phyloP scores from a whole-genome alignment of 2,113 vertebrate genomes.

The Podarcis muralis region DNA sequence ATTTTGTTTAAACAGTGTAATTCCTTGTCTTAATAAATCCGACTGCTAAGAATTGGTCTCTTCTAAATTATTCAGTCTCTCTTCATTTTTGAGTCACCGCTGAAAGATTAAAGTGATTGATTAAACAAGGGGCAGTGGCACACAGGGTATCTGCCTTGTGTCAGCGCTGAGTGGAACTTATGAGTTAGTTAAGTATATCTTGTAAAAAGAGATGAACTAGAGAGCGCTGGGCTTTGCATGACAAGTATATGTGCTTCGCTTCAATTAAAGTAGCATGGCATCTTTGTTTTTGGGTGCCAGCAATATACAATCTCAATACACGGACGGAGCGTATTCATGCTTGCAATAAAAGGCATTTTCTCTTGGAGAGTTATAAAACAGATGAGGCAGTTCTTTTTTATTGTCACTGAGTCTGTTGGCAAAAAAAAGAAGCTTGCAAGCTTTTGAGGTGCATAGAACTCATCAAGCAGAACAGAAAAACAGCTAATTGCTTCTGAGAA shows the following conservation, averaged over 20 bases:
- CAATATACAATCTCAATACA: background rate
- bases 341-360: slow-evolving; percentile 30
- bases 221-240: slow-evolving; percentile 31
- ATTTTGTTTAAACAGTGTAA: slow-evolving; percentile 39
- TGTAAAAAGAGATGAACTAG: slow-evolving; percentile 23
- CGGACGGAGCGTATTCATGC: background rate
- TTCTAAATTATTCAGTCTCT: slow-evolving; percentile 24
- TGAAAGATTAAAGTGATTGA: slow-evolving; percentile 17
- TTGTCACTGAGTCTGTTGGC: background rate
- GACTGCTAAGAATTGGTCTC: slow-evolving; percentile 26
- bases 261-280: slow-evolving; percentile 45
- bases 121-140: slow-evolving; percentile 21
- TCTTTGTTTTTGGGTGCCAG: slow-evolving; percentile 43
- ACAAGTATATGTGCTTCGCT: slow-evolving; percentile 38
- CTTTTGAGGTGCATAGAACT: background rate
- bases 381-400: slow-evolving; percentile 10
- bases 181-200: slow-evolving; percentile 33
- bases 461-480: background rate
- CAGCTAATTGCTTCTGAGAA: background rate
- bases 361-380: slow-evolving; percentile 14
- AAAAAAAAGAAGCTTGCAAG: background rate
- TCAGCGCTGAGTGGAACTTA: slow-evolving; percentile 7
- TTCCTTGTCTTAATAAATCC: slow-evolving; percentile 16
- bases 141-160: slow-evolving; percentile 21
- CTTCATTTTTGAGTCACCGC: slow-evolving; percentile 23